A percentile compares a stretch with the other conserved stretches of the same genome.
These are phyloP conservation scores for Proisotoma minuta DNA, from an alignment of 2,888 invertebrate genomes.

Conservation along the genomic window DNA sequence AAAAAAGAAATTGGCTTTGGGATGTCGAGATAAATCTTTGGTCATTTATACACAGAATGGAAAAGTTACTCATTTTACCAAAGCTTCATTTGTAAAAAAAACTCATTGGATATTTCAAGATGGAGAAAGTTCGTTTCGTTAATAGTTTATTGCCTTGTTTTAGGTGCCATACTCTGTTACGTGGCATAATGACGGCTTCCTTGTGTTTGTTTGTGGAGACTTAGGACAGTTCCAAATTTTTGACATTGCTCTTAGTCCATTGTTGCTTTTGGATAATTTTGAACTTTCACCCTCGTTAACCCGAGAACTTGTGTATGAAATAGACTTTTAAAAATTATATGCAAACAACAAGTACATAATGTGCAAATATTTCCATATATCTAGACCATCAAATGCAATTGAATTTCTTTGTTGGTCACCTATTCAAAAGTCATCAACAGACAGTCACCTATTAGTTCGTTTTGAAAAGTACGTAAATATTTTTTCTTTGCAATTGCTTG, in stretches of 20 bases:
- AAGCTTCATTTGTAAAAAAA: constrained; percentile 42
- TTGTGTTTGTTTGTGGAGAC: constrained; percentile 39
- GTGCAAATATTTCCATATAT: neutral
- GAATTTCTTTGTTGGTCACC: constrained; percentile 40
- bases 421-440: constrained; percentile 22
- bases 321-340: neutral
- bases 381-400: constrained; percentile 33
- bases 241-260: constrained; percentile 44
- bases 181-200: constrained; percentile 42
- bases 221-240: constrained; percentile 44
- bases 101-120: neutral
- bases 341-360: neutral
- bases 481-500: neutral
- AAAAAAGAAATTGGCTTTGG: constrained; percentile 35
- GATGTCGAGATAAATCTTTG: constrained; percentile 41
- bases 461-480: constrained; percentile 38
- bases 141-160: neutral
- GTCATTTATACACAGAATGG: constrained; percentile 43
- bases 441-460: constrained; percentile 37
- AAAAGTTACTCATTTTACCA: constrained; percentile 40
- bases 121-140: neutral
- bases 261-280: constrained; percentile 35
- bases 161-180: constrained; percentile 40
- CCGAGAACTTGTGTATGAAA: constrained; percentile 38
- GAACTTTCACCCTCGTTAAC: constrained; percentile 36